Base-by-base conservation (phyloP, 2,888 invertebrate species). In the Agriopis marginaria region DNA sequence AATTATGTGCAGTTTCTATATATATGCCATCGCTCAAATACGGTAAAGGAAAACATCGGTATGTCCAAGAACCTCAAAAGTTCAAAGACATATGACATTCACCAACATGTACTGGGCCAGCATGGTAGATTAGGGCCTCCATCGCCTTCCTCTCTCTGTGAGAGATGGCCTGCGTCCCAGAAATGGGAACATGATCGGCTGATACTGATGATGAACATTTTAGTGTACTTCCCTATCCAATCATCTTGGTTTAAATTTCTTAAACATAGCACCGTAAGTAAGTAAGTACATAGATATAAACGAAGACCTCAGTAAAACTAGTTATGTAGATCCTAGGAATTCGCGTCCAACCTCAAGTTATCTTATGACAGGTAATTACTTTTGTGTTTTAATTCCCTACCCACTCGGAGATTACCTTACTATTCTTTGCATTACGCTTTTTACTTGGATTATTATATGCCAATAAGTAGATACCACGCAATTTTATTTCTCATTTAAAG, bases 301-400 rank as follows among this genome's bases (percentile, higher is more conserved):
- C 40, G 9, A 56, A 12, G 45, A 8, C 8, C n/a, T 12, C 14
- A 7, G 32, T 47, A 45, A 8, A 62, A 76, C 73, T 63, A 63
- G 72, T 73, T 73, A 70, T 70, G 71, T 63, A 72, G 44, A 72
- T 70, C 12, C 53, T 60, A 58, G 56, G 39, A 65, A 23, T 62
- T 42, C 53, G 23, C 32, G 50, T 61, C 42, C 62, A 58, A 63
- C 42, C 54, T 58, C 53, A 32, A 23, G 53, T 47, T 69, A 56
- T 58, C 65, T 53, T 51, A 32, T 53, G 84, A 88, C 83, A 75
- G 86, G 87, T 86, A 88, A 90, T 91, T 89, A 92, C 84, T 88
- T 91, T 88, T 81, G 89, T 90, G 85, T 84, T 92, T 91, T 92
- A 88, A 90, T 90, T 89, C 85, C 86, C 90, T 82, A 83, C 81